Evolutionary conservation across 1,140 invertebrate species (phyloP).

Genomic region (Elysia chlorotica): DNA sequence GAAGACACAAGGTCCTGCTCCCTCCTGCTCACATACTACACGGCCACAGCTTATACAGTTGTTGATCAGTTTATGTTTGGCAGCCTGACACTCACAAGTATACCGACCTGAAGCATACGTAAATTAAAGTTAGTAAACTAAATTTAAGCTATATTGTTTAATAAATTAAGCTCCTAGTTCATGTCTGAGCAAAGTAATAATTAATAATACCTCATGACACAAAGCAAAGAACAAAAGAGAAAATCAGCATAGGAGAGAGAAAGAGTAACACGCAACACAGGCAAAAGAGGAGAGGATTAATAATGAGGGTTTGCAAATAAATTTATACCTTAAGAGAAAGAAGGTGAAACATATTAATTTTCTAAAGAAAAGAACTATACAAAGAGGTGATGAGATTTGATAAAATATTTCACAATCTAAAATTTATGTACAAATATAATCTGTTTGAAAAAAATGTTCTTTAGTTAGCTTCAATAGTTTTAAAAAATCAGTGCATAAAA

Average conservation of each 20-base stretch:
- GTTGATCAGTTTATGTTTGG: conserved; percentile 86
- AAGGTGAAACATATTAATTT: too few relatives aligned
- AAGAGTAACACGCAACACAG: not conserved
- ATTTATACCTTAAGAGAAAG: too few relatives aligned
- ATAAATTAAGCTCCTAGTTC: too few relatives aligned
- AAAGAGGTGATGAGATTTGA: too few relatives aligned
- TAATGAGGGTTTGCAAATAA: too few relatives aligned
- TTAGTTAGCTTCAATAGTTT: not conserved
- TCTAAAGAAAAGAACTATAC: too few relatives aligned
- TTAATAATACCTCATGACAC: not conserved
- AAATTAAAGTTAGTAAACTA: too few relatives aligned
- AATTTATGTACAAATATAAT: not conserved
- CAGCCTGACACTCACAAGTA: conserved; percentile 89
- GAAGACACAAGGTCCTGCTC: conserved; percentile 92
- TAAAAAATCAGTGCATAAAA: not conserved
- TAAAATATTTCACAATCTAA: too few relatives aligned
- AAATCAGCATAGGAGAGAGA: not conserved
- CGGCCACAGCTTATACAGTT: conserved; percentile 94
- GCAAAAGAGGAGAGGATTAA: too few relatives aligned
- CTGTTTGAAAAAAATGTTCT: not conserved
- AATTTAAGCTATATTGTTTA: too few relatives aligned
- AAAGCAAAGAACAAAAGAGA: not conserved
- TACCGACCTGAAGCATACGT: conserved; percentile 76
- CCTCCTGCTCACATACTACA: conserved; percentile 95
- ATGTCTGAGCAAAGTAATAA: not conserved